These are phyloP conservation scores for Metopia argyrocephala DNA, from an alignment of 2,888 invertebrate genomes.

Conservation along the genomic window DNA sequence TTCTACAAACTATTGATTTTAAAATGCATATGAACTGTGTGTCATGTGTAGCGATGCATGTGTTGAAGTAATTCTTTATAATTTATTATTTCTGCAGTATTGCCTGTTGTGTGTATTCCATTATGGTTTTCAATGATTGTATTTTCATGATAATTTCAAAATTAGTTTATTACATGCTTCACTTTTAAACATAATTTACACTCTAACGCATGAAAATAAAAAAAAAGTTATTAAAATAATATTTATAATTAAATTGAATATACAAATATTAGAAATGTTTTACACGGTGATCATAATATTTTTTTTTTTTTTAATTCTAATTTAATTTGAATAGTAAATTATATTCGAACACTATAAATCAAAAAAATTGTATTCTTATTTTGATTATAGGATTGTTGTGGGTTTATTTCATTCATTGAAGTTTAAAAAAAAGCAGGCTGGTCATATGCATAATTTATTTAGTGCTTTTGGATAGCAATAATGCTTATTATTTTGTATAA, in stretches of 20 bases:
- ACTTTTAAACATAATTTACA: slow-evolving; percentile 23
- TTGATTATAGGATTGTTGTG: too few species aligned
- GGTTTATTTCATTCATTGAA: too few species aligned
- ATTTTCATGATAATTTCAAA: background rate
- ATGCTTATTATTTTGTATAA: too few species aligned
- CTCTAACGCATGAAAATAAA: slow-evolving; percentile 16
- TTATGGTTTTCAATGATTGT: slow-evolving; percentile 22
- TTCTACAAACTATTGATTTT: background rate
- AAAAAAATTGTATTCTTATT: too few species aligned
- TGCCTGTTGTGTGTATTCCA: slow-evolving; percentile 5
- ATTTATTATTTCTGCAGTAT: slow-evolving; percentile 11
- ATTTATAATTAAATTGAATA: background rate
- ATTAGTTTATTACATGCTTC: too few species aligned
- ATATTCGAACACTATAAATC: too few species aligned
- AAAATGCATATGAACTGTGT: background rate
- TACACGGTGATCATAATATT: background rate
- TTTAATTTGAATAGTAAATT: too few species aligned
- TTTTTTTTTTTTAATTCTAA: too few species aligned
- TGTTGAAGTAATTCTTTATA: background rate
- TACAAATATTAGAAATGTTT: background rate
- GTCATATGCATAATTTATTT: too few species aligned
- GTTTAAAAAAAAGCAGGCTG: too few species aligned
- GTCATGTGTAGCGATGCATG: background rate
- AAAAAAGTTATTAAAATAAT: slow-evolving; percentile 1
- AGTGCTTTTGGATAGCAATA: too few species aligned